phyloP scores from a whole-genome alignment of 2,888 invertebrate species.

The Tipula vernalis region DNA sequence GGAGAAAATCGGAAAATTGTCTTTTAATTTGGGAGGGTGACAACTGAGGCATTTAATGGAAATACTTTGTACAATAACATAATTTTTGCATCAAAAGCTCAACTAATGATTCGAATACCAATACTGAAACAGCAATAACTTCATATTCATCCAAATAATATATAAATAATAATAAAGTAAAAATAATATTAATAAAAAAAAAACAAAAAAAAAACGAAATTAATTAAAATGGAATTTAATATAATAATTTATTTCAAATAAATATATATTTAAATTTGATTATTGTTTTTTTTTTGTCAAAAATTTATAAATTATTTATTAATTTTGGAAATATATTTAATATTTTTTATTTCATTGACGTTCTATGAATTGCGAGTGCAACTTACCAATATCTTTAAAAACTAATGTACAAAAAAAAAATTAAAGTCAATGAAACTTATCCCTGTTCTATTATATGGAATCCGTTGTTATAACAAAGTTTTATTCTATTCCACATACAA shows the following conservation, averaged over 20 bases:
- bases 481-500: not conserved
- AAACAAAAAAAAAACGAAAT: not conserved
- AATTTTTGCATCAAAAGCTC: not conserved
- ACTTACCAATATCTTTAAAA: not conserved
- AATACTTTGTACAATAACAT: not conserved
- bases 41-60: no score
- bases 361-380: not conserved
- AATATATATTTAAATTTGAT: not conserved
- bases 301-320: not conserved
- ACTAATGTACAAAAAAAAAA: not conserved
- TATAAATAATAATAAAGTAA: not conserved
- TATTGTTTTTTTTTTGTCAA: not conserved
- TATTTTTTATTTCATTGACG: not conserved
- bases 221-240: not conserved
- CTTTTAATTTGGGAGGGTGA: no score
- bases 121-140: not conserved
- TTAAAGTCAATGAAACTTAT: not conserved
- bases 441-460: not conserved
- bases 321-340: not conserved
- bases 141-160: not conserved
- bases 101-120: not conserved
- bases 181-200: not conserved
- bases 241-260: not conserved
- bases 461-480: not conserved
- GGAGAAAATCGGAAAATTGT: no score